phyloP scores from a whole-genome alignment of 2,888 invertebrate genomes.

The Acleris literana region DNA sequence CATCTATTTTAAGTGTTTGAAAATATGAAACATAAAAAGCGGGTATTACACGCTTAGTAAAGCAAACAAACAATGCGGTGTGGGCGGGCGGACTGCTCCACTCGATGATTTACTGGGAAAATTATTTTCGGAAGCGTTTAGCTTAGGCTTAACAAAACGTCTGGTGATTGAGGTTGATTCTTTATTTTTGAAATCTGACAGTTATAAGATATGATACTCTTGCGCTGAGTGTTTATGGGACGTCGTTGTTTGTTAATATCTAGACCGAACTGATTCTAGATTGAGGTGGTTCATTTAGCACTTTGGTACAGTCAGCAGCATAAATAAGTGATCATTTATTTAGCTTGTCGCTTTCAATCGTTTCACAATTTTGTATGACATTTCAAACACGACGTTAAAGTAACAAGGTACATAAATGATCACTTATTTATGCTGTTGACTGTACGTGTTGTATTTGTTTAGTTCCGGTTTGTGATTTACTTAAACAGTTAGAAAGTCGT shows the following conservation, averaged over 20 bases:
- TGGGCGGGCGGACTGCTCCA: slow-evolving; percentile 40
- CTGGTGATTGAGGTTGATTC: slow-evolving; percentile 15
- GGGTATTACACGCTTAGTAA: slow-evolving; percentile 64
- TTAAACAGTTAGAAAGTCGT: too few relatives aligned
- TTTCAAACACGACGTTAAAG: too few relatives aligned
- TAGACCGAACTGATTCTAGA: not conserved
- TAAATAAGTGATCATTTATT: too few relatives aligned
- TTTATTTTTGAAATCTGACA: slow-evolving; percentile 31
- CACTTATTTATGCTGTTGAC: too few relatives aligned
- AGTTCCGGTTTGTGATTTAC: too few relatives aligned
- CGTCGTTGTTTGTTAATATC: not conserved
- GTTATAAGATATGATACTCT: slow-evolving; percentile 15
- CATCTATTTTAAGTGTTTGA: slow-evolving; percentile 65
- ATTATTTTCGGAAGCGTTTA: slow-evolving; percentile 38
- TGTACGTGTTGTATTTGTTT: too few relatives aligned
- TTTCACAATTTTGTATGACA: too few relatives aligned
- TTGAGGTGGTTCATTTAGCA: too few relatives aligned
- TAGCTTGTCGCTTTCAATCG: too few relatives aligned
- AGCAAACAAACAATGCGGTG: slow-evolving; percentile 66
- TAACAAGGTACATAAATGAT: too few relatives aligned
- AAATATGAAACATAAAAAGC: slow-evolving; percentile 63
- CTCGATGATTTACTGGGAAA: slow-evolving; percentile 46
- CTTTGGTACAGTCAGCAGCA: too few relatives aligned
- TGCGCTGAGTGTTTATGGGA: not conserved
- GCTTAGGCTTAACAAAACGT: slow-evolving; percentile 34